These are phyloP conservation scores for Syngnathus typhle DNA, from an alignment of 2,113 vertebrate genomes.

Conservation along the genomic window DNA sequence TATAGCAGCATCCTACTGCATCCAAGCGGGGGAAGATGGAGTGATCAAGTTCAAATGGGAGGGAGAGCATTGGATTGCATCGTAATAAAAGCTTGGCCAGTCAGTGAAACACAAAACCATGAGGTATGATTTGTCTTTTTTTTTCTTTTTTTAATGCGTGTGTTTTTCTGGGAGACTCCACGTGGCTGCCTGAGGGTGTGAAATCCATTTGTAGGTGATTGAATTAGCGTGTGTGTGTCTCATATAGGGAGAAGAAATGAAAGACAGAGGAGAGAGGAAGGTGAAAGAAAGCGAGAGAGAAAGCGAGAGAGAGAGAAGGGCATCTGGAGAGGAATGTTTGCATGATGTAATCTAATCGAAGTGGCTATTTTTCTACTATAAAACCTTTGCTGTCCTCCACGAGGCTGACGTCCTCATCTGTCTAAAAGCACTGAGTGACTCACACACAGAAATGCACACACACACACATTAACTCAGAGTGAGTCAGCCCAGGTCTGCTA, in stretches of 20 bases:
- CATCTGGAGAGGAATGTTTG: slow-evolving; percentile 27
- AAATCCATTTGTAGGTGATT: slow-evolving; percentile 54
- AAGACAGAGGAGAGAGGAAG: slow-evolving; percentile 12
- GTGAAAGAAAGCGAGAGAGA: slow-evolving; percentile 14
- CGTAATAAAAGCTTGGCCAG: slow-evolving; percentile 10
- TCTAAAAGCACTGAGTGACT: slow-evolving; percentile 68
- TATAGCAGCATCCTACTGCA: background rate
- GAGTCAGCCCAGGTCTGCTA: slow-evolving; percentile 63
- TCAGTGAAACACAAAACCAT: slow-evolving; percentile 15
- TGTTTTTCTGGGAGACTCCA: slow-evolving; percentile 7
- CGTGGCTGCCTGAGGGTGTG: slow-evolving; percentile 29
- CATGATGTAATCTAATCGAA: slow-evolving; percentile 65
- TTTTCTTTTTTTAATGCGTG: slow-evolving; percentile 9
- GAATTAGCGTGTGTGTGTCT: slow-evolving; percentile 32
- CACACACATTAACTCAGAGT: slow-evolving; percentile 46
- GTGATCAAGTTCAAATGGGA: slow-evolving; percentile 52
- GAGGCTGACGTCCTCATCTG: slow-evolving; percentile 63
- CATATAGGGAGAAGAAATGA: background rate
- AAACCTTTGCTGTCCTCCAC: slow-evolving; percentile 60
- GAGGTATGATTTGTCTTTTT: slow-evolving; percentile 22
- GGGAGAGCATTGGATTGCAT: slow-evolving; percentile 50
- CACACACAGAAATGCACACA: slow-evolving; percentile 33
- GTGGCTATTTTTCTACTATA: slow-evolving; percentile 65
- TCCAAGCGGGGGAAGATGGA: slow-evolving; percentile 33
- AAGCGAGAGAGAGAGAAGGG: background rate